phyloP scores from a whole-genome alignment of 2,797 vertebrate species.

The Tapirus indicus region DNA sequence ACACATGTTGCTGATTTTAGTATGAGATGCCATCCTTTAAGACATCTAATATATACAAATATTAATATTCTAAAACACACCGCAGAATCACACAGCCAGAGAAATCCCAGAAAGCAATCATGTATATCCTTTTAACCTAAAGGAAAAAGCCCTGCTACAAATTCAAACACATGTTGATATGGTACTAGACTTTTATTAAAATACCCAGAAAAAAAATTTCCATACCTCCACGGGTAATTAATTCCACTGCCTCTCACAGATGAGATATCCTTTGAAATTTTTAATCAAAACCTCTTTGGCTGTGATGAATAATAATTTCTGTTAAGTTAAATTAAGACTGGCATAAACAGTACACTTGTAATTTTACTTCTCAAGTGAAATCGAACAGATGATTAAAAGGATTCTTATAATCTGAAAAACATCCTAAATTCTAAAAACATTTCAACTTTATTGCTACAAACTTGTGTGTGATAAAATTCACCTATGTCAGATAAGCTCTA shows the following conservation, averaged over 20 bases:
- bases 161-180: not conserved
- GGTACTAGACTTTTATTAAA: not conserved
- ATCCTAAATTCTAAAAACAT: not conserved
- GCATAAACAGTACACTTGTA: not conserved
- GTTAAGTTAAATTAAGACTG: not conserved
- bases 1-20: conserved; percentile 6
- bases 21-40: not conserved
- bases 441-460: not conserved
- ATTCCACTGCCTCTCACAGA: not conserved
- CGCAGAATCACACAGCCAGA: not conserved
- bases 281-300: conserved; percentile 38
- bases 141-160: not conserved
- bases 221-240: not conserved
- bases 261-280: not conserved
- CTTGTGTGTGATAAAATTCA: not conserved
- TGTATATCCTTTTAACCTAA: not conserved
- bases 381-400: conserved; percentile 2
- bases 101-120: not conserved
- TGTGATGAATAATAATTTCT: conserved; percentile 56
- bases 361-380: conserved; percentile 47
- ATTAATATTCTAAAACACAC: conserved; percentile 26
- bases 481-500: not conserved
- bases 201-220: not conserved
- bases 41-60: not conserved
- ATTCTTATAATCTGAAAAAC: conserved; percentile 2